Evolutionary conservation across 1,140 invertebrate species (phyloP).

Genomic region (Drosophila navojoa): DNA sequence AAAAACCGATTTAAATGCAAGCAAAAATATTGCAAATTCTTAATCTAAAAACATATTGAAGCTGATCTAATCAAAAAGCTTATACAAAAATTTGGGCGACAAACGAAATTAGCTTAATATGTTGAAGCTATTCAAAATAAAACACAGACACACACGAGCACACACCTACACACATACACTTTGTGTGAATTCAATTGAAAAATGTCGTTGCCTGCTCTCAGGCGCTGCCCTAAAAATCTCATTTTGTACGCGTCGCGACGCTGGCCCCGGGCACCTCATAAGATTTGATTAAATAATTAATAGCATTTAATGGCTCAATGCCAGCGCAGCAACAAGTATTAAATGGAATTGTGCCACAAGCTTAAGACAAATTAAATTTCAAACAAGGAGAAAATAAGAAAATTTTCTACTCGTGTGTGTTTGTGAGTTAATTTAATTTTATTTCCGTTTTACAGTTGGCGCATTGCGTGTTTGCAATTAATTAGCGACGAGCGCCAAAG

Average conservation of each 20-base stretch:
- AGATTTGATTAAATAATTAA: constrained; percentile 69
- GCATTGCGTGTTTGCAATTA: constrained; percentile 64
- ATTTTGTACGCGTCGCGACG: constrained; percentile 17
- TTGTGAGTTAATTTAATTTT: constrained; percentile 16
- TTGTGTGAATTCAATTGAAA: constrained; percentile 17
- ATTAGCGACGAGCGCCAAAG: constrained; percentile 48
- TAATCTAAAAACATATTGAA: too few relatives aligned
- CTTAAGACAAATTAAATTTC: constrained; percentile 33
- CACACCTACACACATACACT: neutral
- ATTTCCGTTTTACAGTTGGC: constrained; percentile 31
- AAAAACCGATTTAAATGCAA: neutral
- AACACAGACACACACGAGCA: neutral
- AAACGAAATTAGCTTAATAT: neutral
- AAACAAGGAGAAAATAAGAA: neutral
- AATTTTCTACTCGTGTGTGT: neutral
- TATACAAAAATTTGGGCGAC: too few relatives aligned
- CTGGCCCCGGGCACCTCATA: constrained; percentile 42
- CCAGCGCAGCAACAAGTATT: constrained; percentile 62
- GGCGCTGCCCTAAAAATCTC: constrained; percentile 25
- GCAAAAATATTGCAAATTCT: neutral
- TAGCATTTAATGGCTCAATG: constrained; percentile 48
- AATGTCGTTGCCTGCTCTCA: constrained; percentile 50
- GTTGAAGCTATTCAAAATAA: neutral
- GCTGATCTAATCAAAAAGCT: neutral
- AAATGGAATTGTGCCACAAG: constrained; percentile 3